Evolutionary conservation across 2,888 invertebrate genomes (phyloP).

Genomic region (Drosophila maculinotata): DNA sequence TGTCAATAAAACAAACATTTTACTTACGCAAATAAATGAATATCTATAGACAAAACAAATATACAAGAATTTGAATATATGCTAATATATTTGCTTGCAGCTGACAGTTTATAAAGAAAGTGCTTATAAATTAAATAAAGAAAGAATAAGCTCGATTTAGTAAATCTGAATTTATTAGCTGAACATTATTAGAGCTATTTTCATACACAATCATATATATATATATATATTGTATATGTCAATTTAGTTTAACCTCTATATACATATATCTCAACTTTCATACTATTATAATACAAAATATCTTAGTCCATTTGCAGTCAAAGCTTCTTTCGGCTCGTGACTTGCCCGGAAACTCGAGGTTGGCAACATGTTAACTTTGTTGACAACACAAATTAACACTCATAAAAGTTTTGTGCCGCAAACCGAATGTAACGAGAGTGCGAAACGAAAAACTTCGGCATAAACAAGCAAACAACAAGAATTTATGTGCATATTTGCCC

Average conservation of each 20-base stretch:
- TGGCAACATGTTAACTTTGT: constrained; percentile 67
- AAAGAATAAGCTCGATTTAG: background rate
- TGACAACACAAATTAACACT: constrained; percentile 77
- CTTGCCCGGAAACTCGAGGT: constrained; percentile 8
- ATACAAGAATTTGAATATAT: constrained; percentile 15
- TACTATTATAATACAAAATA: background rate
- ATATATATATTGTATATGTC: too few species aligned
- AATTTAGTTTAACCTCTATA: too few species aligned
- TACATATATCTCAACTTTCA: background rate
- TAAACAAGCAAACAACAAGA: constrained; percentile 56
- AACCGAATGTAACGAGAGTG: constrained; percentile 44
- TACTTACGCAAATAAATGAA: constrained; percentile 1
- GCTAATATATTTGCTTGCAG: constrained; percentile 10
- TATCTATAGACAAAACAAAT: background rate
- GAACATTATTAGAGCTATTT: background rate
- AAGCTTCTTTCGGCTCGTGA: background rate
- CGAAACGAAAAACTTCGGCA: constrained; percentile 53
- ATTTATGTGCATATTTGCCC: constrained; percentile 66
- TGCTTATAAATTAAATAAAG: background rate
- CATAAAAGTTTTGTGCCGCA: constrained; percentile 67
- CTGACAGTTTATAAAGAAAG: constrained; percentile 1
- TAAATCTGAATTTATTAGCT: background rate
- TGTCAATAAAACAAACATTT: constrained; percentile 22
- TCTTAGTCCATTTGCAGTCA: background rate
- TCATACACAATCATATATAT: too few species aligned